Evolutionary conservation across 2,888 invertebrate species (phyloP), one percentile per base, ranked within the genome.

Genomic region (Alviniconcha strummeri): DNA sequence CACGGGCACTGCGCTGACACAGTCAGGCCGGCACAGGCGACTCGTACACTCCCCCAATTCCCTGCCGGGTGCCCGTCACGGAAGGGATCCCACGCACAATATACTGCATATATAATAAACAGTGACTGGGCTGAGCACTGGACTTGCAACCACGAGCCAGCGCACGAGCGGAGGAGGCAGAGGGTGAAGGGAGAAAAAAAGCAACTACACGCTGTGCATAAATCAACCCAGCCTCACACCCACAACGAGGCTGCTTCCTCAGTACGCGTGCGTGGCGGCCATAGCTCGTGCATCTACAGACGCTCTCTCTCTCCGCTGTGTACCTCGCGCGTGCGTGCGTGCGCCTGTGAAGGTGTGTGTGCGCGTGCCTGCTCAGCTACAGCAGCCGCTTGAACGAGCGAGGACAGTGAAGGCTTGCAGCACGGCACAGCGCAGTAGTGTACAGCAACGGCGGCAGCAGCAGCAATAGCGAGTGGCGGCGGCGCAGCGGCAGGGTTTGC

Each of bases 181-280:
- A 69, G 69, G 6, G 69, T 6, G 69, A n/a, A 71, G 71, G 71
- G 71, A 52, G 54, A 69, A 71, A 69, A n/a, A 79, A n/a, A 79
- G 19, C 8, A 36, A 71, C 80, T 67, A 54, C 69, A 83, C 80
- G 67, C 82, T 86, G 87, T 89, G 90, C 90, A 90, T 90, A 90
- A 90, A 90, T 90, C 90, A 90, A 87, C 89, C 88, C 89, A 87
- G 78, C 84, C 81, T 88, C 87, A 89, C 84, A 89, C 80, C 87
- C 87, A 89, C 85, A 90, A 79, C 89, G 90, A 90, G 90, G 90
- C 89, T 87, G 81, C 71, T 17, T 36, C 52, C 55, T 67, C 54
- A 80, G n/a, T 69, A 69, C 80, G 80, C 15, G 67, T 80, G 80
- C 80, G 80, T 69, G 80, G 80, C 54, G 80, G 83, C 86, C 85